Evolutionary conservation across 2,888 invertebrate genomes (phyloP).

Genomic region (Netelia fuscicornis): DNA sequence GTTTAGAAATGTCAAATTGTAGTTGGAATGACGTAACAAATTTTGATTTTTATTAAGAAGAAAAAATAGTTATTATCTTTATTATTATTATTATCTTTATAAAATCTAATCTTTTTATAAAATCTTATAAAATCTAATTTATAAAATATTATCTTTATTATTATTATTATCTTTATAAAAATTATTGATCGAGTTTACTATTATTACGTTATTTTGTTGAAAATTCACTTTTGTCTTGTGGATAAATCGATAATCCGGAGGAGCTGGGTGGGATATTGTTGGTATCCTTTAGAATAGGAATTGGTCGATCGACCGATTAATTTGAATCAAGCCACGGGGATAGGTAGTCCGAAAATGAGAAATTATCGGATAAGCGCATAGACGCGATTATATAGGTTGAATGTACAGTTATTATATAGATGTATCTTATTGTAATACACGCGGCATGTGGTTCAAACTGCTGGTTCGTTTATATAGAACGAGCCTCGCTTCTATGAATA

Average conservation of each 20-base stretch:
- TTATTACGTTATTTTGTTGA: too few relatives aligned
- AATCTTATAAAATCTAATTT: too few relatives aligned
- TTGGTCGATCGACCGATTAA: conserved; percentile 39
- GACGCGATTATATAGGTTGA: conserved; percentile 8
- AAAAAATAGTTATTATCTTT: too few relatives aligned
- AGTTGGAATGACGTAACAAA: too few relatives aligned
- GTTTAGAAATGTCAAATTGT: too few relatives aligned
- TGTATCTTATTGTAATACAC: background rate
- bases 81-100: too few relatives aligned
- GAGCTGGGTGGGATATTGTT: background rate
- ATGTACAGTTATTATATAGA: conserved; percentile 21
- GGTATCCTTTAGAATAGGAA: conserved; percentile 15
- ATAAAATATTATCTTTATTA: too few relatives aligned
- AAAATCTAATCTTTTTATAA: too few relatives aligned
- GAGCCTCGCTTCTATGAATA: conserved; percentile 41
- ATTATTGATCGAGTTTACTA: background rate
- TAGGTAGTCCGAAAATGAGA: conserved; percentile 39
- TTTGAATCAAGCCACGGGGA: conserved; percentile 22
- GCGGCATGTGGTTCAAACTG: conserved; percentile 16
- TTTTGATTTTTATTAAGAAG: too few relatives aligned
- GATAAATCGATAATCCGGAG: conserved; percentile 36
- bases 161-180: too few relatives aligned
- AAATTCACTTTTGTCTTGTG: background rate
- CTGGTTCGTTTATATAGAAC: conserved; percentile 45
- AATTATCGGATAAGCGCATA: conserved; percentile 56